phyloP scores from a whole-genome alignment of 2,113 vertebrate species.

The Anser brachyrhynchus region DNA sequence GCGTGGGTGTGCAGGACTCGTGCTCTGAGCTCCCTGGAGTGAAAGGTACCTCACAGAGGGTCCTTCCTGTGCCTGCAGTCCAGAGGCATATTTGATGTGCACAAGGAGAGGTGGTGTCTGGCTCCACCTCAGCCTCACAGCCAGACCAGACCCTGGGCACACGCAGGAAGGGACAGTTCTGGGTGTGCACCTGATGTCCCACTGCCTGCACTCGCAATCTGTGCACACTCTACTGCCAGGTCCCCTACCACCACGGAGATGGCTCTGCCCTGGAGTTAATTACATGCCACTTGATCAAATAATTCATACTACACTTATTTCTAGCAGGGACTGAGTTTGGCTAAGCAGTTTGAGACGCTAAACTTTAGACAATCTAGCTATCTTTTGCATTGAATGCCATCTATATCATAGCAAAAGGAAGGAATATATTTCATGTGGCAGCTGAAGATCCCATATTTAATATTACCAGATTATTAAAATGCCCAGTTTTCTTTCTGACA shows the following conservation, averaged over 20 bases:
- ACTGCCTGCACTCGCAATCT: background rate
- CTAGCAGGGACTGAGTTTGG: background rate
- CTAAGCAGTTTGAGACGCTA: background rate
- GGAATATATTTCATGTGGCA: background rate
- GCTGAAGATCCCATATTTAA: background rate
- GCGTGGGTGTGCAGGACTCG: background rate
- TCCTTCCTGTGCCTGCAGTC: background rate
- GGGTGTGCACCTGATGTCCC: background rate
- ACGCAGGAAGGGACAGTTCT: background rate
- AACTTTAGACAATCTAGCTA: background rate
- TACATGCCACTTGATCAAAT: background rate
- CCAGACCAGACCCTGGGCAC: background rate
- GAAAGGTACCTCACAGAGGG: background rate
- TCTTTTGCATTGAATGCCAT: background rate
- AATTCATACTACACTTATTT: background rate
- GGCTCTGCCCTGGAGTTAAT: background rate
- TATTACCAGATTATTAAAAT: background rate
- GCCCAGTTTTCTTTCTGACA: background rate
- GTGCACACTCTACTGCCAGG: background rate
- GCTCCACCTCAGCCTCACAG: background rate
- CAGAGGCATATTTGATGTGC: background rate
- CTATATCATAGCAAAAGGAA: background rate
- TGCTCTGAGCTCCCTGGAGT: background rate
- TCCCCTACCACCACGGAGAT: background rate
- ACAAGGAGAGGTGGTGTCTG: background rate